Percentiles rank a stretch among this genome's conserved stretches.
These are phyloP conservation scores for Ursus arctos DNA, from an alignment of 2,113 vertebrate genomes.

Conservation along the genomic window DNA sequence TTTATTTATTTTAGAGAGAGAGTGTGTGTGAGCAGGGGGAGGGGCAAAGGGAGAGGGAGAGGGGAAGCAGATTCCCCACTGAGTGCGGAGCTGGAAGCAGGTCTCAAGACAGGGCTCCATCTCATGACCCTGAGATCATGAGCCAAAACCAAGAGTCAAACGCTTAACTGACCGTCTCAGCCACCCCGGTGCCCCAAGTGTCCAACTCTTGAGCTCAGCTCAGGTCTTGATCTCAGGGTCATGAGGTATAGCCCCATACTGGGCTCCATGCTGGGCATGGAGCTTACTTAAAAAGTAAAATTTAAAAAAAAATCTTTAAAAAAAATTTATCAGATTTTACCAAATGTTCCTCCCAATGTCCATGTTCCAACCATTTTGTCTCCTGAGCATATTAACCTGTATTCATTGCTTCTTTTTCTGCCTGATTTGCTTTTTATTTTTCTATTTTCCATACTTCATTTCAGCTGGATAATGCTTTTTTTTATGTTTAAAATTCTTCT, in stretches of 20 bases:
- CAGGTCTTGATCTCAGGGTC: background rate
- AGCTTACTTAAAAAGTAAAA: background rate
- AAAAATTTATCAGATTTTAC: background rate
- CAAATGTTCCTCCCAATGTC: background rate
- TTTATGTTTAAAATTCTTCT: conserved; percentile 43
- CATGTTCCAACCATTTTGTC: background rate
- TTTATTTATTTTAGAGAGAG: background rate
- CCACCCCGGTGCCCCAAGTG: background rate
- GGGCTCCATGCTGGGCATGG: background rate
- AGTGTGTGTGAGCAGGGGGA: background rate
- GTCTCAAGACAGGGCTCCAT: background rate
- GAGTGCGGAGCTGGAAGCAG: background rate
- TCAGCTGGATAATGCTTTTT: conserved; percentile 18
- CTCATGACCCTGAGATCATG: background rate
- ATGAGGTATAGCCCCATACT: background rate
- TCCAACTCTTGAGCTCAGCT: background rate
- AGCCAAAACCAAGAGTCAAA: background rate
- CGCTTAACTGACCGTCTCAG: background rate
- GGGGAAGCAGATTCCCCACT: background rate
- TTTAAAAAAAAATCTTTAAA: background rate
- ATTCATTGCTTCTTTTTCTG: conserved; percentile 36
- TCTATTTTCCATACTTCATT: background rate
- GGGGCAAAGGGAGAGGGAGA: background rate
- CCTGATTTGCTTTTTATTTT: background rate
- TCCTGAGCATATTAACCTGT: background rate